These are phyloP conservation scores for Mesaphorura yosii DNA, from an alignment of 1,140 invertebrate genomes.

Conservation along the genomic window DNA sequence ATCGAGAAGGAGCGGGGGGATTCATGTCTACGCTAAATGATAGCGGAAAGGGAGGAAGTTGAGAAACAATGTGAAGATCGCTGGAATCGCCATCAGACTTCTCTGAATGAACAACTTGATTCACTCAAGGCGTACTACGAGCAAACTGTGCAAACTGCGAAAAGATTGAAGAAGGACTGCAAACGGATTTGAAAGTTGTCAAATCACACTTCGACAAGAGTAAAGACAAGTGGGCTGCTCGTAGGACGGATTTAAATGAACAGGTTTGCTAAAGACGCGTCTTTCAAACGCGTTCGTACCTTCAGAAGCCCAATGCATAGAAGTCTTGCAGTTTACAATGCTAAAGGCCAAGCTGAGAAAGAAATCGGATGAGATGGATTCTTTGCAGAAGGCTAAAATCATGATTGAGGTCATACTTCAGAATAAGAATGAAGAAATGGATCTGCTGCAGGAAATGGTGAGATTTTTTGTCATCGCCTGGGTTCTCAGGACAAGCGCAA, in stretches of 20 bases:
- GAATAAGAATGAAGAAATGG: conserved; percentile 12
- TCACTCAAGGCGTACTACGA: conserved; percentile 15
- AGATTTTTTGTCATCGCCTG: not conserved
- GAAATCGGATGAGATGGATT: conserved; percentile 4
- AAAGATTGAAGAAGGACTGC: conserved; percentile 7
- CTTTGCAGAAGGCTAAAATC: not conserved
- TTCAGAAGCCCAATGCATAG: not conserved
- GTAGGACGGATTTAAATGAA: conserved; percentile 1
- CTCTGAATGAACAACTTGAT: conserved; percentile 15
- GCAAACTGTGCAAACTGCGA: not conserved
- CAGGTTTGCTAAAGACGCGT: not conserved
- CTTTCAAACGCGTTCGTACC: not conserved
- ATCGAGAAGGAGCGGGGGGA: conserved; percentile 19
- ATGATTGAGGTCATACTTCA: conserved; percentile 15
- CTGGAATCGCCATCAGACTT: conserved; percentile 13
- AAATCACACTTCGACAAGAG: not conserved
- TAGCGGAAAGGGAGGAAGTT: conserved; percentile 10
- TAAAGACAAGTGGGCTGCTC: conserved; percentile 1
- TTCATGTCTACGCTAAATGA: conserved; percentile 9
- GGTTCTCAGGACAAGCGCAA: no score
- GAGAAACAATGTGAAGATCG: conserved; percentile 15
- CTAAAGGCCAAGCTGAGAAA: conserved; percentile 2
- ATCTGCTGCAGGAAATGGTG: conserved; percentile 14
- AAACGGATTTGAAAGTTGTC: conserved; percentile 7
- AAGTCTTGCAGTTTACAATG: not conserved